Conservation (phyloP, 2,113 vertebrate species). For the Tragelaphus strepsiceros region DNA sequence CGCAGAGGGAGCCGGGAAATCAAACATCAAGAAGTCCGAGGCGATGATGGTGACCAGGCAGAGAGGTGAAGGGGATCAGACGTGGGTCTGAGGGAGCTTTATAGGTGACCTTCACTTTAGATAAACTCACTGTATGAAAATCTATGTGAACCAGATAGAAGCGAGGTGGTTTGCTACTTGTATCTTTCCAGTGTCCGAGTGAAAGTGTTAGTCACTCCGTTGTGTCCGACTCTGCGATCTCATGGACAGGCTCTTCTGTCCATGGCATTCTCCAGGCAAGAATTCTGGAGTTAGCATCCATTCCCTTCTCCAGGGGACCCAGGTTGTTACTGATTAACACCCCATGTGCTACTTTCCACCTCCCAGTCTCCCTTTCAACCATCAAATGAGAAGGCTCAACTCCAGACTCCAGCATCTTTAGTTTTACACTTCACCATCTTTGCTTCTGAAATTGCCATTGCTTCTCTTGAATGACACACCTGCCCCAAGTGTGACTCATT, state of each 20-base stretch:
- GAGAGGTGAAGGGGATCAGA: neutral
- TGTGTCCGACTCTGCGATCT: neutral
- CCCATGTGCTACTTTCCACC: neutral
- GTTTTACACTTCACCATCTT: neutral
- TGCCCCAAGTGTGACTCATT: neutral
- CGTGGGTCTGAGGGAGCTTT: neutral
- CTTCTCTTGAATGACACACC: neutral
- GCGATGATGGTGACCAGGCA: neutral
- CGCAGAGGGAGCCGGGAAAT: neutral
- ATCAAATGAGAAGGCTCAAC: neutral
- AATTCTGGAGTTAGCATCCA: neutral
- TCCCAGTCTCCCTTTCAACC: neutral
- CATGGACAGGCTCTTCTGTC: neutral
- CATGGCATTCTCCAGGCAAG: neutral
- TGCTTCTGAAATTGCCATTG: constrained; percentile 18
- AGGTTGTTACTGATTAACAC: constrained; percentile 6
- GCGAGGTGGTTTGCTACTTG: neutral
- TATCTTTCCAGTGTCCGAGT: neutral
- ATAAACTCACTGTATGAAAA: neutral
- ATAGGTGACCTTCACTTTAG: neutral
- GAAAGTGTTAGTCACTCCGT: neutral
- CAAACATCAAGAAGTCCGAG: constrained; percentile 48
- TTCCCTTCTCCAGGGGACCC: neutral
- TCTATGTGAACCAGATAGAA: neutral
- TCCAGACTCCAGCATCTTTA: neutral